Evolutionary conservation across 1,140 invertebrate genomes (phyloP), one percentile per base, ranked within the genome.

Genomic region (Camponotus floridanus): DNA sequence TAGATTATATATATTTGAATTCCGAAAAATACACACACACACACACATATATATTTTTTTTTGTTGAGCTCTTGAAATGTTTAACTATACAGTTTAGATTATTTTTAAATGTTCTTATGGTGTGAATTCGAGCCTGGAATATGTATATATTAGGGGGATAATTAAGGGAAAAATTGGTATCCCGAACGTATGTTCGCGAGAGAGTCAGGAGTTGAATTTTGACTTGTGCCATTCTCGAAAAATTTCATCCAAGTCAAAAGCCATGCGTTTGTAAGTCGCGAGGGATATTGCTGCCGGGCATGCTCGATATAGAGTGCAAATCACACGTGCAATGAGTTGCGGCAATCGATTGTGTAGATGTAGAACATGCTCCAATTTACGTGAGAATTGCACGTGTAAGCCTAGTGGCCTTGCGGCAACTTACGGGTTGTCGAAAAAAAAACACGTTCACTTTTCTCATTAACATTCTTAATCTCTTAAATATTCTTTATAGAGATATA

Each of bases 341-440:
- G 79, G 68, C 79, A 83, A 83, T 83, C 79, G 79, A 83, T 83
- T 73, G 79, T 70, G 4, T 31, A 55, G 68, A 83, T 83, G 79
- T 83, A 45, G 79, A 83, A 74, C 79, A 74, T 36, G 79, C 79
- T 83, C 79, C 79, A 83, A 83, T 83, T 83, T 73, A 70, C 26
- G 65, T n/a, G 68, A 73, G 79, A 81, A 81, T 61, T 81, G 67
- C 51, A 73, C 55, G n/a, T 83, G 55, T 62, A 83, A 83, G 68
- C 18, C 67, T 18, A 3, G 7, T 15, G 11, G 79, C 61, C 67
- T 74, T 61, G 68, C 9, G 55, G 39, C n/a, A 71, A 31, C 31
- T 73, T 59, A 9, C 11, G 7, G 39, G 15, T 26, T 7, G 3
- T 81, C 39, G 11, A 6, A 26, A 73, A 13, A 39, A 45, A n/a